phyloP scores from a whole-genome alignment of 2,888 invertebrate genomes.

The Rotaria socialis region DNA sequence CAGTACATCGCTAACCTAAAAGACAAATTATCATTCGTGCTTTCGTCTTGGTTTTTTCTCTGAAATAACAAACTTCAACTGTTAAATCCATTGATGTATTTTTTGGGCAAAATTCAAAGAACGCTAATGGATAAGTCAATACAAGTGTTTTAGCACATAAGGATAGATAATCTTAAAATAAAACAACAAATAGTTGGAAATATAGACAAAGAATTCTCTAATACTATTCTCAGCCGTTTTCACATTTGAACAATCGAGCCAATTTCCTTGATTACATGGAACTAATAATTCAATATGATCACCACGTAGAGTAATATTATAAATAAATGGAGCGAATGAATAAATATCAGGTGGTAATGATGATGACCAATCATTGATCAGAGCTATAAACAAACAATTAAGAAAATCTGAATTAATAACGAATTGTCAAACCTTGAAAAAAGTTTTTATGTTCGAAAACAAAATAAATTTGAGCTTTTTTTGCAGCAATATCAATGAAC shows the following conservation, averaged over 20 bases:
- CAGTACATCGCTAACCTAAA: conserved; percentile 50
- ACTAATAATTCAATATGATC: conserved; percentile 90
- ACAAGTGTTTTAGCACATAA: background rate
- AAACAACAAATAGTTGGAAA: background rate
- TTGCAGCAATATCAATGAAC: conserved; percentile 82
- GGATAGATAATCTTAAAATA: conserved; percentile 12
- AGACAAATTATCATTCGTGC: background rate
- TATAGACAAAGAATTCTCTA: background rate
- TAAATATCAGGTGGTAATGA: conserved; percentile 74
- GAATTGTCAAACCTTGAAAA: conserved; percentile 48
- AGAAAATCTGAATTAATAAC: background rate
- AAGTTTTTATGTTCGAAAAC: conserved; percentile 92
- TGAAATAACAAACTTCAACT: background rate
- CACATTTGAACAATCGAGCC: conserved; percentile 72
- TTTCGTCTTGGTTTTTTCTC: too few relatives aligned
- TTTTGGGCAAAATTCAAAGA: conserved; percentile 9
- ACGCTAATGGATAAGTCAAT: background rate
- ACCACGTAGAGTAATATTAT: conserved; percentile 80
- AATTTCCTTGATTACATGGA: conserved; percentile 92
- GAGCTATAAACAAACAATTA: conserved; percentile 63
- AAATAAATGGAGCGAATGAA: conserved; percentile 91
- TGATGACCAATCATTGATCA: conserved; percentile 86
- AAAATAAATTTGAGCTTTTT: conserved; percentile 84
- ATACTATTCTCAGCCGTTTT: background rate
- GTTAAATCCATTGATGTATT: background rate